A percentile compares a stretch with the other conserved stretches of the same genome.
phyloP scores from a whole-genome alignment of 2,888 invertebrate genomes.

The Tridacna gigas region DNA sequence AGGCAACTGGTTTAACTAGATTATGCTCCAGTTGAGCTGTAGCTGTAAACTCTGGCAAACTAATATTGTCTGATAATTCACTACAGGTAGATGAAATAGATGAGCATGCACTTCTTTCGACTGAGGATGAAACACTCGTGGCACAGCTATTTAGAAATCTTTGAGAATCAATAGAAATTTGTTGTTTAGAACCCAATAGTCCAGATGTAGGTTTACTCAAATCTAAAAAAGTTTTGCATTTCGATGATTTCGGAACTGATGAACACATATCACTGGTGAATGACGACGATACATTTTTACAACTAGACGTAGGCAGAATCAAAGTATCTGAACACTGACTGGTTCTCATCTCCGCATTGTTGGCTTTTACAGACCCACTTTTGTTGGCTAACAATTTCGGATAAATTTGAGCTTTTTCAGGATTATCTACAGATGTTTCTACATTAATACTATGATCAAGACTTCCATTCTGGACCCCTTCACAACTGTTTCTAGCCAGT shows the following conservation, averaged over 20 bases:
- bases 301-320: background rate
- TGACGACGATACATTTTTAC: background rate
- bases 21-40: slow-evolving; percentile 6
- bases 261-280: background rate
- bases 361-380: background rate
- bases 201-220: background rate
- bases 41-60: slow-evolving; percentile 50
- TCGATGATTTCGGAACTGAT: background rate
- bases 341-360: background rate
- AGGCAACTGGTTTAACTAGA: slow-evolving; percentile 41
- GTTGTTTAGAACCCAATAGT: background rate
- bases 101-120: background rate
- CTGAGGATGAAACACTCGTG: background rate
- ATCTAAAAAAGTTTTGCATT: background rate
- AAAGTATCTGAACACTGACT: background rate
- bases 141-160: slow-evolving; percentile 13
- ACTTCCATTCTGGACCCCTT: background rate
- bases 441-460: background rate
- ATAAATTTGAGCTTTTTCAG: no score
- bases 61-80: slow-evolving; percentile 37
- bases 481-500: background rate
- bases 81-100: slow-evolving; percentile 44
- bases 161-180: slow-evolving; percentile 12
- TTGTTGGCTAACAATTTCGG: background rate
- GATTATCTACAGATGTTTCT: background rate